phyloP scores from a whole-genome alignment of 2,888 invertebrate species.

The Sesamia inferens region DNA sequence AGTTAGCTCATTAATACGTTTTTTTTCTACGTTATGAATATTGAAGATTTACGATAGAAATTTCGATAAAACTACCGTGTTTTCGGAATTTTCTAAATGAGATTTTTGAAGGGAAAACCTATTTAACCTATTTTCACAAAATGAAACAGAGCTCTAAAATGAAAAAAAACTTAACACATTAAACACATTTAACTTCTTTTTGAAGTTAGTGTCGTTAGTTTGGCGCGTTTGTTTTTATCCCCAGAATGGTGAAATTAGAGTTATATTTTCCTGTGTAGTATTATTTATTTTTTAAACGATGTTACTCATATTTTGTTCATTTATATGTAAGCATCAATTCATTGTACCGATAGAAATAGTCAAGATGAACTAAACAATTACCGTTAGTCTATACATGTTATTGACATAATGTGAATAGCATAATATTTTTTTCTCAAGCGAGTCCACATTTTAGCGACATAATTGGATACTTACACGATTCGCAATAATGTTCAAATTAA shows the following conservation, averaged over 20 bases:
- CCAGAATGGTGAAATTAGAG: too few species aligned
- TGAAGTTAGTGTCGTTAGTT: too few species aligned
- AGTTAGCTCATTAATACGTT: not conserved
- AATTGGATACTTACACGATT: constrained; percentile 5
- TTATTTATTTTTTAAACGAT: not conserved
- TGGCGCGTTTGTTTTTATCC: too few species aligned
- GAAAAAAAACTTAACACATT: too few species aligned
- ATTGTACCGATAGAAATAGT: not conserved
- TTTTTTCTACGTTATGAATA: not conserved
- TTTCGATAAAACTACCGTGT: not conserved
- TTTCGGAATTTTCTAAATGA: not conserved
- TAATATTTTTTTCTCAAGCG: constrained; percentile 7
- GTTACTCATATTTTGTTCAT: not conserved
- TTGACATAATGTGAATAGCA: constrained; percentile 2
- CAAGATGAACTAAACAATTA: not conserved
- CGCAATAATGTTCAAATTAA: constrained; percentile 39
- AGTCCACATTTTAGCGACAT: constrained; percentile 3
- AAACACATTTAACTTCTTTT: too few species aligned
- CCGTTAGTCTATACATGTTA: not conserved
- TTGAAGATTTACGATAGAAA: not conserved
- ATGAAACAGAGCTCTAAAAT: too few species aligned
- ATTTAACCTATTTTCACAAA: too few species aligned
- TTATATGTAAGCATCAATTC: not conserved
- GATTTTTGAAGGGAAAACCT: too few species aligned
- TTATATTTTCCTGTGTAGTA: too few species aligned